phyloP scores from a whole-genome alignment of 2,888 invertebrate genomes.

The Eilema depressum region DNA sequence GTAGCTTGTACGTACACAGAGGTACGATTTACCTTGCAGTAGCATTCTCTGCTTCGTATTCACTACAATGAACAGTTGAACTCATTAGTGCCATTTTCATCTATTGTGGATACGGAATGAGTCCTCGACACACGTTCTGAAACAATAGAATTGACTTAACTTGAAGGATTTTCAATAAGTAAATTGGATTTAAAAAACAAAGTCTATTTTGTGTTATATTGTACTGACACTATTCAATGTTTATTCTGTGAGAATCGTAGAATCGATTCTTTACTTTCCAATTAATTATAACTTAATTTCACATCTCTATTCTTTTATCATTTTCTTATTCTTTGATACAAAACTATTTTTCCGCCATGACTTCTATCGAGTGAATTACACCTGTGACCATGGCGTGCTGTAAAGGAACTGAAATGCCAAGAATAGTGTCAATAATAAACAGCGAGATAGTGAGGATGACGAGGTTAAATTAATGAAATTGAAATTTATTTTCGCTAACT shows the following conservation, averaged over 20 bases:
- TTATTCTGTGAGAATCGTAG: not conserved
- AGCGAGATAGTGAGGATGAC: too few relatives aligned
- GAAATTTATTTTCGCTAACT: too few relatives aligned
- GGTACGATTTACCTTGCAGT: conserved; percentile 49
- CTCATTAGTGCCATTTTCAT: conserved; percentile 45
- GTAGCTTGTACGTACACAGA: conserved; percentile 34
- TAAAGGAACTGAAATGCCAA: not conserved
- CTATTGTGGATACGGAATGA: conserved; percentile 30
- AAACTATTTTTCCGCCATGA: not conserved
- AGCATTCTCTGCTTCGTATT: conserved; percentile 37
- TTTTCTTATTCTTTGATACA: too few relatives aligned
- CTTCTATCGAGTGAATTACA: not conserved
- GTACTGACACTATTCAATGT: not conserved
- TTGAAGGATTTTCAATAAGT: conserved; percentile 7
- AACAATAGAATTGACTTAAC: conserved; percentile 21
- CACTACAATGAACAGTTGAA: conserved; percentile 45
- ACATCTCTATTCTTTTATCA: too few relatives aligned
- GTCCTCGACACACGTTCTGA: conserved; percentile 22
- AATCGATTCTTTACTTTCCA: too few relatives aligned
- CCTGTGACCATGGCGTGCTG: not conserved
- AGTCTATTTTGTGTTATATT: not conserved
- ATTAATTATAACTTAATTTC: not conserved
- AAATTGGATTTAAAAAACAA: not conserved
- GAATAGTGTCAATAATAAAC: not conserved
- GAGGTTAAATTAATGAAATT: too few relatives aligned